Percentiles rank a stretch among this genome's conserved stretches.
Evolutionary conservation across 2,888 invertebrate species (phyloP).

Genomic region (Therioaphis trifolii): DNA sequence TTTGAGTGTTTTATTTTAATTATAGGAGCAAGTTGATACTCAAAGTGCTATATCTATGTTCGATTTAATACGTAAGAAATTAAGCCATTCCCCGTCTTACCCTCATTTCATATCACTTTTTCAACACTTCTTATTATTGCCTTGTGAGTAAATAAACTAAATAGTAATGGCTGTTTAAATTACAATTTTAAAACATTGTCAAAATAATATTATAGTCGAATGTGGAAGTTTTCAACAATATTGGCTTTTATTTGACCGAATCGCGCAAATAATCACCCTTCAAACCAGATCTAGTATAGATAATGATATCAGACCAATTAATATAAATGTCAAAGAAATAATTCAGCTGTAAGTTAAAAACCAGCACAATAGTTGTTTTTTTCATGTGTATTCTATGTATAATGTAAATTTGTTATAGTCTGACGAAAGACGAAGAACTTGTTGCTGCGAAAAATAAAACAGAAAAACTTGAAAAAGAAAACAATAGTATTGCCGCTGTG

Average conservation of each 20-base stretch:
- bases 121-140: constrained; percentile 70
- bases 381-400: neutral
- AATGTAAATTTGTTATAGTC: constrained; percentile 67
- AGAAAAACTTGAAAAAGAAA: constrained; percentile 88
- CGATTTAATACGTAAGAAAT: constrained; percentile 85
- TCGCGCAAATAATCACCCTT: constrained; percentile 91
- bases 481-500: constrained; percentile 85
- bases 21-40: constrained; percentile 86
- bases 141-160: constrained; percentile 64
- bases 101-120: constrained; percentile 91
- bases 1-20: constrained; percentile 27
- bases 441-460: constrained; percentile 88
- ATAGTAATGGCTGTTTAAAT: neutral
- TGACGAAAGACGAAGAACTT: constrained; percentile 95
- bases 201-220: constrained; percentile 78
- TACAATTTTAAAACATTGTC: constrained; percentile 28
- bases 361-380: neutral
- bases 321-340: constrained; percentile 91
- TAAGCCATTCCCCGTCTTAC: constrained; percentile 92
- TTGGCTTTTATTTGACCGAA: constrained; percentile 93
- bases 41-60: constrained; percentile 95
- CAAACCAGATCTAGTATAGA: constrained; percentile 81
- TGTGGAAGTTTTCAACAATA: constrained; percentile 89
- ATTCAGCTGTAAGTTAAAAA: constrained; percentile 75
- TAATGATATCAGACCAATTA: constrained; percentile 86